These are phyloP conservation scores for Ariolimax columbianus DNA, from an alignment of 2,888 invertebrate species.

Conservation along the genomic window DNA sequence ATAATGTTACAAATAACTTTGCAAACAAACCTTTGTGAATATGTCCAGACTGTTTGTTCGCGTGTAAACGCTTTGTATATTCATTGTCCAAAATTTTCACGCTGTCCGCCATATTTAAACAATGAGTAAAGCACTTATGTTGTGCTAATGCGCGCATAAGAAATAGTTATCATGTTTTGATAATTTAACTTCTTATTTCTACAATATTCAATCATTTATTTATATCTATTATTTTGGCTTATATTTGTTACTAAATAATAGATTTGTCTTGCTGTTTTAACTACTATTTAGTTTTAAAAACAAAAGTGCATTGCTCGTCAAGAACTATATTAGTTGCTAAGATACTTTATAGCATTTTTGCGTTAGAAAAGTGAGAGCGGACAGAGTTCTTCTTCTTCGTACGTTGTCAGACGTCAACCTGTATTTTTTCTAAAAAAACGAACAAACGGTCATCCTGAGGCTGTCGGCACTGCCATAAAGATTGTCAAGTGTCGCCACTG, in stretches of 20 bases:
- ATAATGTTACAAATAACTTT: background rate
- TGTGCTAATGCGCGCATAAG: slow-evolving; percentile 49
- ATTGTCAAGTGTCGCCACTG: no score
- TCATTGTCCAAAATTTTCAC: slow-evolving; percentile 72
- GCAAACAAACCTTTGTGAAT: slow-evolving; percentile 70
- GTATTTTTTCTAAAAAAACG: no score
- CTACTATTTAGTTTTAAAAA: no score
- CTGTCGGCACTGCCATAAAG: no score
- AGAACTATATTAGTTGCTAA: background rate
- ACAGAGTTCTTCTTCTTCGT: no score
- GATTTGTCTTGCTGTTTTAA: no score
- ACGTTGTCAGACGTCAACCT: no score
- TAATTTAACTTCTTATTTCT: background rate
- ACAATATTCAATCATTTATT: background rate
- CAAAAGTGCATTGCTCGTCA: background rate
- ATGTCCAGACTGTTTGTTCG: slow-evolving; percentile 70
- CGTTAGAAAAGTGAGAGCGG: no score
- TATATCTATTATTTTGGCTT: background rate
- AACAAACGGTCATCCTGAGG: no score
- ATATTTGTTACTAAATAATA: no score
- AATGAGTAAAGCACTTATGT: slow-evolving; percentile 49
- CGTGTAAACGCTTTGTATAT: slow-evolving; percentile 70
- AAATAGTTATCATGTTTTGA: background rate
- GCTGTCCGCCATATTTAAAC: slow-evolving; percentile 73
- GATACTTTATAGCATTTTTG: no score